Evolutionary conservation across 2,888 invertebrate genomes (phyloP), one percentile per base, ranked within the genome.

Genomic region (Nemoura dubitans): DNA sequence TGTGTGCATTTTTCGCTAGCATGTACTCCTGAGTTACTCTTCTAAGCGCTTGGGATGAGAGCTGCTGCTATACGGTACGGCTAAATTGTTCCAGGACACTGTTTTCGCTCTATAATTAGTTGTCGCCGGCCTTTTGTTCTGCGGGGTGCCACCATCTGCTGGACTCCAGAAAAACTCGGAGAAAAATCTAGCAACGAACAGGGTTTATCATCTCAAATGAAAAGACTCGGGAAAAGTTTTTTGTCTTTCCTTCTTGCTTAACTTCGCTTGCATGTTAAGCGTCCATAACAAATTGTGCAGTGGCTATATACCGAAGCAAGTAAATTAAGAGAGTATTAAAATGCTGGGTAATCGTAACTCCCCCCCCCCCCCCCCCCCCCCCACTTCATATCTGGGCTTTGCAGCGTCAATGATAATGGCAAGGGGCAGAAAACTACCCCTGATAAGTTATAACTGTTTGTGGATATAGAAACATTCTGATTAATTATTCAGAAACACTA

Each of bases 281-380:
- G 3, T 21, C 21, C 3, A 59, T 59, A 59, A 59, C 14, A 59
- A 36, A 59, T 59, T 59, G 59, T 59, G 59, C n/a, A n/a, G n/a
- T 59, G 59, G 16, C 59, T 59, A 59, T 21, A 6, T n/a, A n/a
- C n/a, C n/a, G n/a, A n/a, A 76, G 76, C 28, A 26, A 78, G 28
- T 2, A 27, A 78, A 78, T 78, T 78, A 78, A 25, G 78, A 27
- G n/a, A 27, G 78, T 78, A 78, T 21, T 26, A 78, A 78, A 78
- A 78, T 78, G 5, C 0, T 21, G 27, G 78, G 78, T 5, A 28
- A 27, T 27, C 5, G 10, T 78, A 78, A 78, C 25, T 78, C 26
- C 26, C 26, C 28, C 78, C 26, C 59, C 59, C 59, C 59, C 59
- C n/a, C 26, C 26, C 26, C 28, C 78, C 26, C 59, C 59, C 59